Evolutionary conservation across 2,113 vertebrate species (phyloP).

Genomic region (Corythaixoides concolor): DNA sequence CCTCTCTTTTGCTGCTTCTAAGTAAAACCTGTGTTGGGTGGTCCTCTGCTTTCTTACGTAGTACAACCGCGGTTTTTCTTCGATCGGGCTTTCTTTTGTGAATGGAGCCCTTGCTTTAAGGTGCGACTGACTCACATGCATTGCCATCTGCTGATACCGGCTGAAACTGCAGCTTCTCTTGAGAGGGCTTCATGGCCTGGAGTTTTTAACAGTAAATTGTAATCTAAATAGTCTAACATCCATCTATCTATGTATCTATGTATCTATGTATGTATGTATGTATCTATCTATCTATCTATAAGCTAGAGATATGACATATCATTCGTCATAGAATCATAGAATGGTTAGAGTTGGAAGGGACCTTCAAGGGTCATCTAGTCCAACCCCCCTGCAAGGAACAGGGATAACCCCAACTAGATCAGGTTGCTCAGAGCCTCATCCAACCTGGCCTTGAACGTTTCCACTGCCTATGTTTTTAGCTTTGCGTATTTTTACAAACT

Average conservation of each 20-base stretch:
- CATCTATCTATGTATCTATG: no score
- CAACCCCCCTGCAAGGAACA: no score
- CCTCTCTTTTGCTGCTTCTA: background rate
- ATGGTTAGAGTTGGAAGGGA: no score
- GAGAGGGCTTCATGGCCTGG: background rate
- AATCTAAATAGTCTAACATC: background rate
- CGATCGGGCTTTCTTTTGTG: background rate
- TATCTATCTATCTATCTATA: background rate
- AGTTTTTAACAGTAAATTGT: background rate
- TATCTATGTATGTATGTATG: background rate
- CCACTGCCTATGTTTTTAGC: background rate
- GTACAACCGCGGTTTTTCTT: accelerated
- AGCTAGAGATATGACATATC: background rate
- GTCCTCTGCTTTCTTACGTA: background rate
- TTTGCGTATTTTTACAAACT: background rate
- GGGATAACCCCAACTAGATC: no score
- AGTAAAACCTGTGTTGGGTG: background rate
- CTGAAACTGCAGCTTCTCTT: background rate
- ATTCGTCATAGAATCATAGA: no score
- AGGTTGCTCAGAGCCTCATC: no score
- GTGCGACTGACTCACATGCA: background rate
- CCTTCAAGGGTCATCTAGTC: no score
- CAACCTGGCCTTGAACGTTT: no score
- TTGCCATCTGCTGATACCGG: background rate
- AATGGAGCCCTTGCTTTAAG: background rate